phyloP scores from a whole-genome alignment of 2,113 vertebrate genomes.

The Macrotus californicus region DNA sequence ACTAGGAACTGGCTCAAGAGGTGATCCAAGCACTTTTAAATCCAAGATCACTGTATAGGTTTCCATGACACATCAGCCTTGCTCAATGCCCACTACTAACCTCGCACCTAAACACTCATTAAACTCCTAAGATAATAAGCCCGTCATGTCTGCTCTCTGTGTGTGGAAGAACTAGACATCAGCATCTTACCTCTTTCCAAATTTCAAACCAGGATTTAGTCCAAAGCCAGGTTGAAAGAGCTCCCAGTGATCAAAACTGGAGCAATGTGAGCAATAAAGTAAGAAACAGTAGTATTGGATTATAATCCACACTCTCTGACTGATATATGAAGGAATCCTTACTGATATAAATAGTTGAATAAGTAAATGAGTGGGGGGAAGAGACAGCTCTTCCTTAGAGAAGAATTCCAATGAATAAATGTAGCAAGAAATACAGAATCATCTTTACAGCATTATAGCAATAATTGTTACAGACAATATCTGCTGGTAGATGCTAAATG shows the following conservation, averaged over 20 bases:
- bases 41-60: background rate
- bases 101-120: background rate
- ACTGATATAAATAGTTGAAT: background rate
- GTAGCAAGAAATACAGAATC: background rate
- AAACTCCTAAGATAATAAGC: background rate
- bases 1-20: background rate
- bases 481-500: background rate
- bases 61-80: background rate
- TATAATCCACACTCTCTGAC: background rate
- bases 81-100: background rate
- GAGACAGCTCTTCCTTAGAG: background rate
- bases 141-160: background rate
- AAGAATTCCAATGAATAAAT: background rate
- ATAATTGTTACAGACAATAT: background rate
- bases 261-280: background rate
- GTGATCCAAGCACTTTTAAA: background rate
- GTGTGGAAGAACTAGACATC: background rate
- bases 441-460: background rate
- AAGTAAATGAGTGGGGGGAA: background rate
- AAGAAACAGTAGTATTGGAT: background rate
- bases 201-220: background rate
- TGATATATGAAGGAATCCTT: background rate
- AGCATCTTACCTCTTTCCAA: background rate
- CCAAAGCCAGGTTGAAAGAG: background rate
- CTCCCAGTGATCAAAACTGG: background rate